Evolutionary conservation across 2,113 vertebrate species (phyloP).

Genomic region (Rhabdomys dilectus): DNA sequence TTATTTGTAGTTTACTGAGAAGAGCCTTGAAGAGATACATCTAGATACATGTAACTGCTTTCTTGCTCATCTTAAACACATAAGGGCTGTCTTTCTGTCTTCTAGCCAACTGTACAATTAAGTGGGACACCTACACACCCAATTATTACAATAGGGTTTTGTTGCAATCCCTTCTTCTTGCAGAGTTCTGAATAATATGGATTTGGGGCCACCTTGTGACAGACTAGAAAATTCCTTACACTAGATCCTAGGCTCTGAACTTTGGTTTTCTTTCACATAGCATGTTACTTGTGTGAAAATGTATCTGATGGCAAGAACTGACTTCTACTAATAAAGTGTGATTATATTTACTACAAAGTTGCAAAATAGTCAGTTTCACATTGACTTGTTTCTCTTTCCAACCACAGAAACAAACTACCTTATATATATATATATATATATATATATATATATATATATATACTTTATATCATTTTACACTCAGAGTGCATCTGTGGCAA

Average conservation of each 20-base stretch:
- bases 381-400: background rate
- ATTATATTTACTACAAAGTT: background rate
- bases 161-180: background rate
- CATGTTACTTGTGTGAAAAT: background rate
- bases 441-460: background rate
- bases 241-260: background rate
- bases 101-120: background rate
- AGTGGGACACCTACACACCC: background rate
- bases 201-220: constrained; percentile 81
- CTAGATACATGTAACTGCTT: background rate
- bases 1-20: constrained; percentile 33
- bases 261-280: background rate
- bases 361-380: background rate
- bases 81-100: background rate
- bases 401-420: background rate
- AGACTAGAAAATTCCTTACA: constrained; percentile 47
- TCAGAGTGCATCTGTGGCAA: background rate
- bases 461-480: background rate
- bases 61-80: background rate
- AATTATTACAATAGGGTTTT: background rate
- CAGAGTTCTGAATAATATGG: background rate
- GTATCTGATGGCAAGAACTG: background rate
- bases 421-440: too few species aligned
- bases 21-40: background rate
- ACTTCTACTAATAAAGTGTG: background rate